Percentiles rank a stretch among this genome's conserved stretches.
Conservation (phyloP, 2,113 vertebrate genomes). For the Labeo catla region DNA sequence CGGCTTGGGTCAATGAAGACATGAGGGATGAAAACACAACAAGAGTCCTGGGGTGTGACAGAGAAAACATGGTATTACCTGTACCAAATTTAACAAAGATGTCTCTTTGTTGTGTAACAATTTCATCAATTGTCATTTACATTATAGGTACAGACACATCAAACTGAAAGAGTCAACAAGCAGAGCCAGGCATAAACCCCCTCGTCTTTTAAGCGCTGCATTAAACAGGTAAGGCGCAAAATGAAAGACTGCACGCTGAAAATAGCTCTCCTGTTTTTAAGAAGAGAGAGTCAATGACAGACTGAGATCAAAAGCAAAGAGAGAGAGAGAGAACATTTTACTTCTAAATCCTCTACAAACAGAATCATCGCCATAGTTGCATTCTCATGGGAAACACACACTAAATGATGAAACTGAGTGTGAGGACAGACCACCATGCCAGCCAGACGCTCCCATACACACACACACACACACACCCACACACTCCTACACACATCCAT, state of each 20-base stretch:
- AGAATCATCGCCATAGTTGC: constrained; percentile 36
- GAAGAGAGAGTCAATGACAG: constrained; percentile 20
- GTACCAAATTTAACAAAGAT: constrained; percentile 11
- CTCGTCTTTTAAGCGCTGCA: neutral
- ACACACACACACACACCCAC: neutral
- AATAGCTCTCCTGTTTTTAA: constrained; percentile 16
- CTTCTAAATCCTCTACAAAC: constrained; percentile 45
- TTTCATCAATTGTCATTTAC: constrained; percentile 7
- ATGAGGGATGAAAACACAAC: no score
- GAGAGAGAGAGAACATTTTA: constrained; percentile 39
- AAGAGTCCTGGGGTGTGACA: no score
- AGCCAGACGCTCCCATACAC: constrained; percentile 34
- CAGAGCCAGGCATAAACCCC: neutral
- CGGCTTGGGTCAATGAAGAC: no score
- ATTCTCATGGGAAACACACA: constrained; percentile 54
- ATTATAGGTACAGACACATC: constrained; percentile 8
- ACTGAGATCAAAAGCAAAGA: constrained; percentile 18
- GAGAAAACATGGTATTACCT: neutral
- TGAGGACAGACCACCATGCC: constrained; percentile 47
- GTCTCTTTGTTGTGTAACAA: constrained; percentile 5
- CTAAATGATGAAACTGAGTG: constrained; percentile 39
- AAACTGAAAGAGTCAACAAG: constrained; percentile 31
- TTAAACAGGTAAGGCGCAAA: constrained; percentile 18
- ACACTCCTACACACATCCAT: constrained; percentile 33
- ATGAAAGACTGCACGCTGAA: constrained; percentile 1